Conservation (phyloP, 1,140 invertebrate genomes). For the Polyergus mexicanus region DNA sequence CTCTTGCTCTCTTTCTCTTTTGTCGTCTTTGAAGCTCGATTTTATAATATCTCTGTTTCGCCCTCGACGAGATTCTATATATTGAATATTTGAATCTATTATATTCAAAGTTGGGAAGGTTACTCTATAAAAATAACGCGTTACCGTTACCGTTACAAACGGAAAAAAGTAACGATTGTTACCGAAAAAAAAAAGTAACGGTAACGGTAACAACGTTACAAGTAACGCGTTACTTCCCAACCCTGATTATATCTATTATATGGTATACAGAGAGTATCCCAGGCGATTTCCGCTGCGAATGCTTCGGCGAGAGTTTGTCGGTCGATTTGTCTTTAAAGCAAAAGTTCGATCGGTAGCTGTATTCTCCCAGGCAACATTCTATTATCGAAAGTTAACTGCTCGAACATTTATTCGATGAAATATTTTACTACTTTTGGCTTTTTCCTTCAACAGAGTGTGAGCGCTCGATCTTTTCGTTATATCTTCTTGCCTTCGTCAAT, state of each 20-base stretch:
- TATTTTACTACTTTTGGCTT: not conserved
- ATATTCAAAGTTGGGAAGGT: no score
- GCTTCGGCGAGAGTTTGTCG: conserved; percentile 34
- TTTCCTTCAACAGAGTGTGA: not conserved
- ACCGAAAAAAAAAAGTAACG: no score
- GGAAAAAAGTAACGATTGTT: no score
- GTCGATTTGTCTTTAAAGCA: conserved; percentile 43
- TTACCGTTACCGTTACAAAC: no score
- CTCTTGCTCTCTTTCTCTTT: not conserved
- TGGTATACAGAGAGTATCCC: conserved; percentile 34
- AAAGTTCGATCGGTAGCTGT: not conserved
- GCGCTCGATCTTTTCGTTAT: no score
- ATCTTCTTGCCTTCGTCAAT: not conserved
- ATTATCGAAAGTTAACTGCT: not conserved
- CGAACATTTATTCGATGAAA: conserved; percentile 11
- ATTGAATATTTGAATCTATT: conserved; percentile 16
- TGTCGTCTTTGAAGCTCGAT: conserved; percentile 13
- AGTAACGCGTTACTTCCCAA: no score
- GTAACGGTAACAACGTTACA: no score
- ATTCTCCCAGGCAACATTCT: not conserved
- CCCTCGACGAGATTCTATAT: conserved; percentile 3
- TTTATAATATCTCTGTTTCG: not conserved
- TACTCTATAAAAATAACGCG: no score
- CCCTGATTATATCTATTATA: conserved; percentile 34
- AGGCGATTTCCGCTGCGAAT: conserved; percentile 17